Evolutionary conservation across 2,888 invertebrate genomes (phyloP), one percentile per base, ranked within the genome.

Genomic region (Steinernema carpocapsae): DNA sequence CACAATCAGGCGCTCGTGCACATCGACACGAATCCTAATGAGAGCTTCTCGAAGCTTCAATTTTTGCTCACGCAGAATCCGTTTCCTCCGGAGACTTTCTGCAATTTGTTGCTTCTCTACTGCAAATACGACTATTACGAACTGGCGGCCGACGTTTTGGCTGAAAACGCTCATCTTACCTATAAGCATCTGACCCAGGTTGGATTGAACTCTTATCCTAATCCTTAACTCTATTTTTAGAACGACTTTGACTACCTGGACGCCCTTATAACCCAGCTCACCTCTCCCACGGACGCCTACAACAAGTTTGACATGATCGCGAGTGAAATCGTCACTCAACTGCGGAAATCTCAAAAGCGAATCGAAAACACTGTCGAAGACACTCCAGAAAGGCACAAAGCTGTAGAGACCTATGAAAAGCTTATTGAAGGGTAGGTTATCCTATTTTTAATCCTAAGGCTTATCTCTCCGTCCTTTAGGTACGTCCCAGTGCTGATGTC

Each of bases 401-500:
- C 95, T 4, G 93, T 97, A 0, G 92, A 93, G 73, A 94, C 94
- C 86, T 95, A 95, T 87, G 94, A 97, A 87, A 93, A 94, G 84
- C 92, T 93, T 0, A 88, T 96, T 79, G 94, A 95, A 87, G 91
- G 88, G 89, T 90, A 79, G 37, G 37, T 6, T 37, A 6, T 37
- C 37, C 37, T 10, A 10, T 3, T 37, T n/a, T n/a, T n/a, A n/a
- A 37, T 3, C 10, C 10, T 10, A 37, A 37, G 37, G 37, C 37
- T 37, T 6, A 37, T 37, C 37, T 10, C 37, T 37, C 22, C 10
- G 7, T 80, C 77, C 74, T 80, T 24, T 78, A 92, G 94, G 83
- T 97, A 96, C 87, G 92, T 99, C 77, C 97, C 99, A 0, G 95
- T 97, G 0, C 91, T 97, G n/a, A 97, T 99, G 97, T 95, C 96